Evolutionary conservation across 2,888 invertebrate genomes (phyloP).

Genomic region (Melanostoma mellinum): DNA sequence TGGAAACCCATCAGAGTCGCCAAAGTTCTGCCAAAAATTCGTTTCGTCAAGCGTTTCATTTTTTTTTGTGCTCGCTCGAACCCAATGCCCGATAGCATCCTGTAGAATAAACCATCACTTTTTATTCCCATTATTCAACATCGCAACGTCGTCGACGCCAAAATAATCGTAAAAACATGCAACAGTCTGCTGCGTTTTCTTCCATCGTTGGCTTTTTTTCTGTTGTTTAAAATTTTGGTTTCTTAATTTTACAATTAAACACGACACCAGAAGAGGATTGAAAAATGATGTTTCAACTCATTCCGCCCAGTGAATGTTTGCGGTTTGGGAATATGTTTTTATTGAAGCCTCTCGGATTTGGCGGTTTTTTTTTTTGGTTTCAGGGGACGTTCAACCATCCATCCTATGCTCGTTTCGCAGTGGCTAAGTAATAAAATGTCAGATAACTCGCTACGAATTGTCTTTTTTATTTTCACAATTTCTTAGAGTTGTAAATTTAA

Average conservation of each 20-base stretch:
- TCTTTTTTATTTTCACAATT: background rate
- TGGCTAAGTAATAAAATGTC: constrained; percentile 57
- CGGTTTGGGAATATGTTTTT: constrained; percentile 49
- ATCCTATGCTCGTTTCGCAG: constrained; percentile 30
- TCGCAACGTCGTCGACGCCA: constrained; percentile 32
- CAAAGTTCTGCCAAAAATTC: constrained; percentile 44
- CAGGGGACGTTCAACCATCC: constrained; percentile 36
- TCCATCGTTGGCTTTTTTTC: constrained; percentile 35
- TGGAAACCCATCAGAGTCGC: constrained; percentile 20
- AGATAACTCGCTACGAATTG: constrained; percentile 37
- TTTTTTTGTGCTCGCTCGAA: background rate
- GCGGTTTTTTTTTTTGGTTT: constrained; percentile 21
- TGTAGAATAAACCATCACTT: constrained; percentile 20
- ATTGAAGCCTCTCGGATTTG: constrained; percentile 27
- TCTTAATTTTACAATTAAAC: constrained; percentile 61
- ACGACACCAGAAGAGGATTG: constrained; percentile 36
- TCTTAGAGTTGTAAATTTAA: constrained; percentile 38
- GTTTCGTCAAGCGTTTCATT: constrained; percentile 38
- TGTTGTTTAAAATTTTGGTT: background rate
- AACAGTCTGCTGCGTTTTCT: constrained; percentile 62
- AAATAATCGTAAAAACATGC: constrained; percentile 51
- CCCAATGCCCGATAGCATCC: constrained; percentile 20
- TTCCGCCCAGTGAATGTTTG: constrained; percentile 16
- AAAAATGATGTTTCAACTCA: constrained; percentile 18
- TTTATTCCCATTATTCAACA: constrained; percentile 28